Percentiles rank a stretch among this genome's conserved stretches.
Conservation (phyloP, 37 sponge, comb jelly and placozoan genomes). For the Cladorhizidae sp. region DNA sequence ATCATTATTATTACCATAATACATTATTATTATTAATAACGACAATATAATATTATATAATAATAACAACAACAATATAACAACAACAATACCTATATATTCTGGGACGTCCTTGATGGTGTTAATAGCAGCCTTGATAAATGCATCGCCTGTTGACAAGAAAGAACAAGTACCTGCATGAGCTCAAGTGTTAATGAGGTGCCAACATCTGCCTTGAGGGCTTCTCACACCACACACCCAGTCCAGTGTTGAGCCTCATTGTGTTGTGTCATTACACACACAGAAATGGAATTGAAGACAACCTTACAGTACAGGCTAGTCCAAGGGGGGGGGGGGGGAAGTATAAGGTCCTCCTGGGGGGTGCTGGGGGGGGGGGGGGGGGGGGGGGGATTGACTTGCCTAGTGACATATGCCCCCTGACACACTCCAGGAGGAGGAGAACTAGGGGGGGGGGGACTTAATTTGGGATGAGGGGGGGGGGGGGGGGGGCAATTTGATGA, state of each 20-base stretch:
- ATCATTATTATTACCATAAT: too few relatives aligned
- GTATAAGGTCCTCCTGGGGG: neutral
- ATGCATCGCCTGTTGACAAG: constrained; percentile 82
- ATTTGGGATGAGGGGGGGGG: neutral
- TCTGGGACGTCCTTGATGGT: constrained; percentile 82
- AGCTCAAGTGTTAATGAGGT: too few relatives aligned
- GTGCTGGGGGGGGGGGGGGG: neutral
- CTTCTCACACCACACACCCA: too few relatives aligned
- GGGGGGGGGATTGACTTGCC: neutral
- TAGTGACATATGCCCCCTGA: neutral
- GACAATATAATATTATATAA: too few relatives aligned
- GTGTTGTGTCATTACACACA: too few relatives aligned
- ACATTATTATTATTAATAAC: too few relatives aligned
- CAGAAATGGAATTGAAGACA: too few relatives aligned
- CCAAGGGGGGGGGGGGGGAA: too few relatives aligned
- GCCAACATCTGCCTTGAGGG: too few relatives aligned
- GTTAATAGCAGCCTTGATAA: constrained; percentile 86
- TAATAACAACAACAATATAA: too few relatives aligned
- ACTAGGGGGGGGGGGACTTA: neutral
- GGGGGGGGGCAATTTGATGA: neutral
- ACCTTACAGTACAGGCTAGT: too few relatives aligned
- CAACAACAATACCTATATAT: constrained; percentile 55
- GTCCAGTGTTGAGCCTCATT: too few relatives aligned
- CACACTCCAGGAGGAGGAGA: neutral
- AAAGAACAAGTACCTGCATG: neutral